phyloP scores from a whole-genome alignment of 2,888 invertebrate species.

The Idaea aversata region DNA sequence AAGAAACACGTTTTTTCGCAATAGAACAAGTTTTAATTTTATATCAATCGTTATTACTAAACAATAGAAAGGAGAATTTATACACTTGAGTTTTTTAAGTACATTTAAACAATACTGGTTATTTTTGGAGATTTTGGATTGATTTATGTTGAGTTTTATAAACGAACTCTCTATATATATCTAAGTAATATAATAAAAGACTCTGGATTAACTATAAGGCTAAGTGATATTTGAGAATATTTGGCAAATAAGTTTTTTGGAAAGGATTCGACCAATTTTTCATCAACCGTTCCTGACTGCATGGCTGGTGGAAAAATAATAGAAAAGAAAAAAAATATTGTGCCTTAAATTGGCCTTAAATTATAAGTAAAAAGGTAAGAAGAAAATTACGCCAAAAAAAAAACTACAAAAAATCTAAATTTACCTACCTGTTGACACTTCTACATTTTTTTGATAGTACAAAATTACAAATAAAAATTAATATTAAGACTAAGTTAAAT shows the following conservation, averaged over 20 bases:
- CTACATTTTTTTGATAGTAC: conserved; percentile 80
- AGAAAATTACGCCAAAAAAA: conserved; percentile 65
- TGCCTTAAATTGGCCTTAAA: conserved; percentile 82
- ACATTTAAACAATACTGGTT: conserved; percentile 80
- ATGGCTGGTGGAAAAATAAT: conserved; percentile 67
- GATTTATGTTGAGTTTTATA: conserved; percentile 76
- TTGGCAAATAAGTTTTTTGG: conserved; percentile 65
- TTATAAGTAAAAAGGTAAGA: conserved; percentile 76
- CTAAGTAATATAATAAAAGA: conserved; percentile 74
- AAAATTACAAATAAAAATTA: conserved; percentile 78
- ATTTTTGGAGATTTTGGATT: conserved; percentile 78
- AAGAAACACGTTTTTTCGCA: conserved; percentile 82
- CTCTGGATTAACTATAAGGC: conserved; percentile 75
- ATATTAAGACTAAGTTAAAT: conserved; percentile 76
- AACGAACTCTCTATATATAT: conserved; percentile 77
- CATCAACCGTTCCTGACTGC: conserved; percentile 67
- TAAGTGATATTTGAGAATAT: conserved; percentile 74
- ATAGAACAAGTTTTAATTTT: conserved; percentile 82
- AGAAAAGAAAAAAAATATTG: conserved; percentile 63
- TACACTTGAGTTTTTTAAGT: conserved; percentile 75
- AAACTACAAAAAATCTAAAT: conserved; percentile 67
- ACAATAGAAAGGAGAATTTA: conserved; percentile 80
- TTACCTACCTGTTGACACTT: conserved; percentile 77
- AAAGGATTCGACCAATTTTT: conserved; percentile 75
- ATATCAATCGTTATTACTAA: conserved; percentile 81